Evolutionary conservation across 2,113 vertebrate species (phyloP), one percentile per base, ranked within the genome.

Genomic region (Trichomycterus rosablanca): DNA sequence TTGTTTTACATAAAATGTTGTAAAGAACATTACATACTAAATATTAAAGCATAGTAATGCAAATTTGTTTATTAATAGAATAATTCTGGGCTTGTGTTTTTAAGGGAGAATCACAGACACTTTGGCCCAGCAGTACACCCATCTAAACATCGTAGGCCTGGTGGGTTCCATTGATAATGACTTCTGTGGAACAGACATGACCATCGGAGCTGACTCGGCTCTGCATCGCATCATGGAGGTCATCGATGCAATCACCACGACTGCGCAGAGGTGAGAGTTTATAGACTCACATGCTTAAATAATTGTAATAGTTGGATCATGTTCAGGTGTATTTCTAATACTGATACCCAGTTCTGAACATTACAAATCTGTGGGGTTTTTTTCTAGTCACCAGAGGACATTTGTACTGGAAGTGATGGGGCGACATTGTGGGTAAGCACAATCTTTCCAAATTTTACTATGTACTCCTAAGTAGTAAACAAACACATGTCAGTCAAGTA

Each of bases 101-200:
- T 16, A 77, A 96, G 93, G 91, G 4, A 89, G 78, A 68, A 92
- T 97, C 78, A 91, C 87, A 0, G 22, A 52, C 0, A 80, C 87
- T 28, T 88, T 95, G 66, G 92, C 86, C 0, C 85, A 78, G 32
- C 63, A 43, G 1, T 91, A 91, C 4, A 90, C 86, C 37, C 73
- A 80, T 78, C 87, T 98, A n/a, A 97, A 97, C 72, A 97, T 98
- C 0, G 94, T 97, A 65, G 95, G 95, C 7, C 81, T 97, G 84
- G 95, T 97, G 61, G 95, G 95, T 24, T 97, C 95, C 37, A 98
- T 98, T 14, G 95, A 98, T 81, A 98, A 98, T 1, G 95, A 98
- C 76, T 98, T 98, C 85, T 97, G 95, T 1, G 95, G 95, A 56
- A 98, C 95, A 0, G 95, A 98, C 76, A 98, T 98, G 95, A 98